Percentiles rank a stretch among this genome's conserved stretches.
These are phyloP conservation scores for Trichomalopsis sarcophagae DNA, from an alignment of 1,140 invertebrate species.

Conservation along the genomic window DNA sequence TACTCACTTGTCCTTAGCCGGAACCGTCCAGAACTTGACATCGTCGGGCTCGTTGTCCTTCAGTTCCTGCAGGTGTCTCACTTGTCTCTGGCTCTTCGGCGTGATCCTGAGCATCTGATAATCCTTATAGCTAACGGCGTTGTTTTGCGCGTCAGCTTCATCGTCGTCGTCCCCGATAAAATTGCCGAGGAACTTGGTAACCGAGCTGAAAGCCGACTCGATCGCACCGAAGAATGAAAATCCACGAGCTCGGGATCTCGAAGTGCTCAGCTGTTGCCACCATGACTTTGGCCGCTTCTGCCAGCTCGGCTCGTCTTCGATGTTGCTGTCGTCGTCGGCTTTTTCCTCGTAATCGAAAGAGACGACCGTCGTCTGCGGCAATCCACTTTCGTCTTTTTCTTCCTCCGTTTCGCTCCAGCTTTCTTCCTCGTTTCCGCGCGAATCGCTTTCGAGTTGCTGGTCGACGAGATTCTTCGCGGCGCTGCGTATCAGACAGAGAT, in stretches of 20 bases:
- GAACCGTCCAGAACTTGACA: conserved; percentile 76
- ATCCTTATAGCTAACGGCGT: conserved; percentile 67
- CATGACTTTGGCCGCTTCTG: conserved; percentile 15
- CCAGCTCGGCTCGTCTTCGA: conserved; percentile 38
- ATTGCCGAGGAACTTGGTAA: conserved; percentile 64
- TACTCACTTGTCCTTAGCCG: conserved; percentile 62
- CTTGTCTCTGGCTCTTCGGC: conserved; percentile 62
- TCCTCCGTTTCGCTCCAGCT: conserved; percentile 31
- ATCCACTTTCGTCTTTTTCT: conserved; percentile 36
- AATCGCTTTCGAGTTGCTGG: background rate
- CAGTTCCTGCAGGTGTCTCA: conserved; percentile 63
- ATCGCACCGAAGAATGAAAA: conserved; percentile 66
- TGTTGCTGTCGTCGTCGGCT: background rate
- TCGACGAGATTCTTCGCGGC: background rate
- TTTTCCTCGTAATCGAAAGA: background rate
- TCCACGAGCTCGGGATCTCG: conserved; percentile 51
- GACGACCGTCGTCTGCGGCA: background rate
- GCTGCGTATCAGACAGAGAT: background rate
- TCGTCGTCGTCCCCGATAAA: conserved; percentile 66
- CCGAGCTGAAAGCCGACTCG: conserved; percentile 62
- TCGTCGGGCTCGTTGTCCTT: conserved; percentile 69
- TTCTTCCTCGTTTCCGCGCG: conserved; percentile 9
- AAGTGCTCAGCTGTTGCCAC: background rate
- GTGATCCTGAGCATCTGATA: conserved; percentile 68
- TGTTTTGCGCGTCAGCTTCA: conserved; percentile 56